Base-by-base conservation (phyloP, 2,888 invertebrate genomes). In the Lutraria lutraria region DNA sequence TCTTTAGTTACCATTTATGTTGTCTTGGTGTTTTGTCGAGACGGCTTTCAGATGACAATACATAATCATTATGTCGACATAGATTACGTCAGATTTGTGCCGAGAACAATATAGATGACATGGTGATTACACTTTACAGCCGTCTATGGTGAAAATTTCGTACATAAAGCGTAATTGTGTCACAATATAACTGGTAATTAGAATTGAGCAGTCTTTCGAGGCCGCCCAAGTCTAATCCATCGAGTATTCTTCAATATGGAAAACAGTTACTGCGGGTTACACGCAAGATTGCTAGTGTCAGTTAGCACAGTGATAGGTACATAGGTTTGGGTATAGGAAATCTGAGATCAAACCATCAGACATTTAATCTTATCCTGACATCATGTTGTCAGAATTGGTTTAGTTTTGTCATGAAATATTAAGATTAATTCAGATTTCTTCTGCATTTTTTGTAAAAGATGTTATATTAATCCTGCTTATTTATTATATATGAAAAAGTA, bases 71-170 rank as follows among this genome's bases (percentile, higher is more conserved):
- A 85, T 60, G 60, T 79, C 54, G 80, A 60, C 85, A 31, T 85
- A 80, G 79, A 85, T 85, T 85, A 80, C 85, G 56, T 85, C 54
- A 80, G 85, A 79, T 80, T 56, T 85, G 60, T 80, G 85, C 54
- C 25, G 56, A 43, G 85, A 21, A 60, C 76, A 76, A 76, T 76
- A 76, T 76, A 16, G 56, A 6, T 56, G 80, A 79, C 79, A 85
- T 25, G 56, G 15, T 56, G 80, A 80, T 85, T 79, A 34, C 60
- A 80, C 54, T 85, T 85, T 76, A 79, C 79, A 16, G 34, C 54
- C 56, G 53, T 72, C 52, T 68, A 29, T 81, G 82, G 34, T 72
- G 31, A 54, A 81, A 87, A 81, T 54, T 53, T n/a, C 86, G 52
- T 80, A 54, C 79, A 85, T 80, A 56, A 85, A 85, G 52, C 60